Conservation (phyloP, 2,888 invertebrate genomes). For the Dinocampus coccinellae region DNA sequence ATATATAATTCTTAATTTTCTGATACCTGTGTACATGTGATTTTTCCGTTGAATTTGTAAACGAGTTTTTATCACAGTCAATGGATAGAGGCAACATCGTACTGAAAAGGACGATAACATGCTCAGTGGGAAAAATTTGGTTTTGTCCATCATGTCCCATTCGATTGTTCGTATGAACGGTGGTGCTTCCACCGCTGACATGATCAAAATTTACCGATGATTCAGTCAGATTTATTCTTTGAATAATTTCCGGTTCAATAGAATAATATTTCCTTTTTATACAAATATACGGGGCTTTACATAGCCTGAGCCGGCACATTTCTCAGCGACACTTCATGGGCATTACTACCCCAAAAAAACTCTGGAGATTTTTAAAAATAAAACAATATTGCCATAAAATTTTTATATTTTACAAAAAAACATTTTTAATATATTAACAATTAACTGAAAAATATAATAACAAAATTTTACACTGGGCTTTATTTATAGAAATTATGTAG, state of each 20-base stretch:
- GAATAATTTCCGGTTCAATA: slow-evolving; percentile 19
- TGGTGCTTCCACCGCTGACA: slow-evolving; percentile 73
- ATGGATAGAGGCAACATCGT: slow-evolving; percentile 83
- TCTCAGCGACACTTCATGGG: slow-evolving; percentile 57
- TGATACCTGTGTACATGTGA: slow-evolving; percentile 82
- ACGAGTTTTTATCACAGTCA: slow-evolving; percentile 94
- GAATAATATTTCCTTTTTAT: slow-evolving; percentile 26
- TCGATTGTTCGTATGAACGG: slow-evolving; percentile 87
- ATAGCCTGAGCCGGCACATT: slow-evolving; percentile 60
- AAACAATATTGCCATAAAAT: neutral
- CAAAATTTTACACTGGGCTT: slow-evolving; percentile 9
- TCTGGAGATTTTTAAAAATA: slow-evolving; percentile 29
- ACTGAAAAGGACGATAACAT: slow-evolving; percentile 89
- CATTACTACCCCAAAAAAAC: slow-evolving; percentile 55
- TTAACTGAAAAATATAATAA: neutral
- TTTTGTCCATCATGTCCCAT: slow-evolving; percentile 98
- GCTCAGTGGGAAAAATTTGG: slow-evolving; percentile 92
- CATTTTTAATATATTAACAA: neutral
- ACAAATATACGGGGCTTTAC: slow-evolving; percentile 37
- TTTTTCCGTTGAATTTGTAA: slow-evolving; percentile 89
- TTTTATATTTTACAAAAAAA: neutral
- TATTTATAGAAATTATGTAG: slow-evolving; percentile 43
- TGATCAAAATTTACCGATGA: slow-evolving; percentile 47
- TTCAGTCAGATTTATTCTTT: neutral
- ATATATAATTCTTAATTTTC: neutral